These are phyloP conservation scores for Sceloporus tristichus DNA, from an alignment of 2,113 vertebrate genomes.

Conservation along the genomic window DNA sequence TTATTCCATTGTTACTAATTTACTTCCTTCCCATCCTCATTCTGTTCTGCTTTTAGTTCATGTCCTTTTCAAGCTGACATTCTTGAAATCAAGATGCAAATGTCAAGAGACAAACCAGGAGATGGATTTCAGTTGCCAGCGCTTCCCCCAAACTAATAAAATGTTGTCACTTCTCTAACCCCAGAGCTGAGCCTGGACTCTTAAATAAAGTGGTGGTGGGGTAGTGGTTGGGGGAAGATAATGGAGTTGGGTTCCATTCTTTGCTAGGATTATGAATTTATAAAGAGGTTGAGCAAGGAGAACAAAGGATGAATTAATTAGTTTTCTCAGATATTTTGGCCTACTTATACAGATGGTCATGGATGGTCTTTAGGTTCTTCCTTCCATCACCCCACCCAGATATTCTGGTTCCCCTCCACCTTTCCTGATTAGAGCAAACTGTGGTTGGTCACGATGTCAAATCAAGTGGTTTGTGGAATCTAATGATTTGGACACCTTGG, in stretches of 20 bases:
- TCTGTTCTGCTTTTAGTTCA: neutral
- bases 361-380: neutral
- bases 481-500: neutral
- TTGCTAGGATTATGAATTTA: neutral
- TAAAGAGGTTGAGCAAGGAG: neutral
- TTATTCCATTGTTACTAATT: neutral
- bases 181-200: neutral
- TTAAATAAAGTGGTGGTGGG: neutral
- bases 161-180: constrained; percentile 50
- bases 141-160: constrained; percentile 45
- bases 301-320: neutral
- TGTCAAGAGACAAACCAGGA: constrained; percentile 15
- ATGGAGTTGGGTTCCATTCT: neutral
- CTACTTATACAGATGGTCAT: too few species aligned
- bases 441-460: neutral
- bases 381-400: neutral
- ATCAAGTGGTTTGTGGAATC: neutral
- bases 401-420: neutral
- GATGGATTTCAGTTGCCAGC: constrained; percentile 15
- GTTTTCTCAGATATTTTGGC: neutral
- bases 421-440: neutral
- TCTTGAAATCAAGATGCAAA: constrained; percentile 16
- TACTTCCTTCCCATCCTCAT: neutral
- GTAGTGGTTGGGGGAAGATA: neutral
- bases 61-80: constrained; percentile 20